Evolutionary conservation across 2,113 vertebrate genomes (phyloP).

Genomic region (Amazona vittata): DNA sequence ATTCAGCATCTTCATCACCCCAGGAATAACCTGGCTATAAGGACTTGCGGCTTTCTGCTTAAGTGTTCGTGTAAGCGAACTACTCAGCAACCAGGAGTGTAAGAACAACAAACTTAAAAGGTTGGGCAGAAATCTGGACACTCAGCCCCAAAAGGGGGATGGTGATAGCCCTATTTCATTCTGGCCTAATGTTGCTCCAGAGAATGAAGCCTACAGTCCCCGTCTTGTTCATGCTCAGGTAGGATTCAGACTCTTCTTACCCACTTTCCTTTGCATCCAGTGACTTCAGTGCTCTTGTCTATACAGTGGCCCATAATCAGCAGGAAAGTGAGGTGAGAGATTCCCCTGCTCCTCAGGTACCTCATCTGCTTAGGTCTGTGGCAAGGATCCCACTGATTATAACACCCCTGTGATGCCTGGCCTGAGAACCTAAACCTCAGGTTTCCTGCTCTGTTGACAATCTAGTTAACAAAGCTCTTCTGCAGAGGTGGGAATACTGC

Average conservation of each 20-base stretch:
- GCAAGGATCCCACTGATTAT: background rate
- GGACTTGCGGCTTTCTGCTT: background rate
- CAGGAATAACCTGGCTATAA: background rate
- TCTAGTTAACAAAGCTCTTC: background rate
- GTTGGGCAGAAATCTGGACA: background rate
- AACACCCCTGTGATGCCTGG: background rate
- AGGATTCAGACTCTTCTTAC: background rate
- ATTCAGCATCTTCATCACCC: background rate
- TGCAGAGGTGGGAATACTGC: background rate
- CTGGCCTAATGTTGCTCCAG: background rate
- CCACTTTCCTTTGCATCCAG: fast-evolving
- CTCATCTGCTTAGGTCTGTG: background rate
- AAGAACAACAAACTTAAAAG: background rate
- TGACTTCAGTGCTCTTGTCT: background rate
- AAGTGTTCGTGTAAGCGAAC: background rate
- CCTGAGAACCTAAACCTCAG: background rate
- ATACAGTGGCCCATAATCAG: background rate
- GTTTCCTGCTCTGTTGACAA: background rate
- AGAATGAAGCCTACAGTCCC: background rate
- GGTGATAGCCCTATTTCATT: background rate
- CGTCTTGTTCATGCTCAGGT: background rate
- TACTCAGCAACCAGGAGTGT: background rate
- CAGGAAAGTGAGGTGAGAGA: background rate
- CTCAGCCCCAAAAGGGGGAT: background rate
- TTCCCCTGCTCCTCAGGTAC: background rate